Base-by-base conservation (phyloP, 2,797 vertebrate genomes). In the Martes flavigula region DNA sequence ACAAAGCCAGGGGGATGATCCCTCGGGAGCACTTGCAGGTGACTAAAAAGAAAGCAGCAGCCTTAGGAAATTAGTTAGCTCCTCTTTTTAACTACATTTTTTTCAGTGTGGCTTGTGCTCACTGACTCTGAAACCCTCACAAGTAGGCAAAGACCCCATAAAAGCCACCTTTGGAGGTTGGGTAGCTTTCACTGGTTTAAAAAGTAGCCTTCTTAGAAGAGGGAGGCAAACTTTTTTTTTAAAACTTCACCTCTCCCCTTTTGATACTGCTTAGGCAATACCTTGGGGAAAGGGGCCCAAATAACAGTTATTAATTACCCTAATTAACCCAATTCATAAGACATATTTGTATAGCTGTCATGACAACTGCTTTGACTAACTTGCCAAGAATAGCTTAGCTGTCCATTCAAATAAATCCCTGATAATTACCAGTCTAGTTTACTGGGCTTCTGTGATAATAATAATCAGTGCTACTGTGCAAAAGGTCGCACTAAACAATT, bases 401-500 rank as follows among this genome's bases (percentile, higher is more conserved):
- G 99, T 99, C 99, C 99, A 99, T 99, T 99, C 99, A 99, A 99
- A 99, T 99, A 99, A 99, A 99, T 99, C 99, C 98, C 98, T 98
- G 98, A 99, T 99, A 99, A 99, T 99, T 99, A 99, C 99, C 99
- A 98, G 98, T 98, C 99, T 99, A 99, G 99, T 99, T 99, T 99
- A 99, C 99, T 99, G 99, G 99, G 99, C 98, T 99, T 98, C 98
- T 98, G 98, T 99, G 98, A 99, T 99, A 99, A 99, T 99, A 99
- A 99, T 99, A 99, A 99, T 99, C 99, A 99, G 99, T 99, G 98
- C 98, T 99, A 99, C 99, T 98, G 98, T 99, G 99, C 98, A 99
- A 99, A 99, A 99, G 99, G 99, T 99, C 99, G 91, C 51, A 85
- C 99, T 99, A 99, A 99, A 99, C 99, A 99, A 99, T 99, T 99